A percentile compares a stretch with the other conserved stretches of the same genome.
phyloP scores from a whole-genome alignment of 2,888 invertebrate species.

The Automeris io region DNA sequence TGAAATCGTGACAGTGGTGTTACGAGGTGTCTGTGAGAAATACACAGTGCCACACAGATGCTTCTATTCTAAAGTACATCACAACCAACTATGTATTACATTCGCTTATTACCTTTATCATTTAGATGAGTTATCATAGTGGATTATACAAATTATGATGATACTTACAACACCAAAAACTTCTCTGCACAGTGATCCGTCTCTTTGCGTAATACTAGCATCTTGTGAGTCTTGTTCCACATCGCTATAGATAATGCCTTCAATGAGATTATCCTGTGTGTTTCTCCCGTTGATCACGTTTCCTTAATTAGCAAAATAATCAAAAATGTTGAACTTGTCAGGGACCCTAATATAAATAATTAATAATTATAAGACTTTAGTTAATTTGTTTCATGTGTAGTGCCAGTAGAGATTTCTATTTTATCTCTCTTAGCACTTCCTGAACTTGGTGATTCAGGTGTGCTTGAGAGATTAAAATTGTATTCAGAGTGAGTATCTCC shows the following conservation, averaged over 20 bases:
- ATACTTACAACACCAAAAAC: conserved; percentile 68
- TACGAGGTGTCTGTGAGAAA: conserved; percentile 59
- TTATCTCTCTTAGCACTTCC: conserved; percentile 66
- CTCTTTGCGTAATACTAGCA: conserved; percentile 62
- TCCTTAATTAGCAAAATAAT: conserved; percentile 76
- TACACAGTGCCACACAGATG: conserved; percentile 65
- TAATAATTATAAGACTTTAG: conserved; percentile 45
- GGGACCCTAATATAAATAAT: conserved; percentile 62
- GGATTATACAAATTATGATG: conserved; percentile 35
- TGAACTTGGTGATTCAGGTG: conserved; percentile 51
- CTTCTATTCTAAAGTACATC: conserved; percentile 66
- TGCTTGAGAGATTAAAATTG: conserved; percentile 53
- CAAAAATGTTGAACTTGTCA: conserved; percentile 71
- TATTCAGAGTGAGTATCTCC: conserved; percentile 62
- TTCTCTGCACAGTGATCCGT: conserved; percentile 54
- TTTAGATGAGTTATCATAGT: conserved; percentile 43
- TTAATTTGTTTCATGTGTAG: conserved; percentile 60
- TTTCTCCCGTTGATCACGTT: conserved; percentile 61
- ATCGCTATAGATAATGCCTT: conserved; percentile 67
- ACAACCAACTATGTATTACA: conserved; percentile 55
- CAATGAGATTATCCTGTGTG: conserved; percentile 68
- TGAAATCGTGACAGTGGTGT: conserved; percentile 63
- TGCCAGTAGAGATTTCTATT: conserved; percentile 62
- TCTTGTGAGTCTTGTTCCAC: conserved; percentile 68
- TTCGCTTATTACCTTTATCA: conserved; percentile 60